Percentiles rank a stretch among this genome's conserved stretches.
Evolutionary conservation across 2,888 invertebrate species (phyloP).

Genomic region (Acronicta psi): DNA sequence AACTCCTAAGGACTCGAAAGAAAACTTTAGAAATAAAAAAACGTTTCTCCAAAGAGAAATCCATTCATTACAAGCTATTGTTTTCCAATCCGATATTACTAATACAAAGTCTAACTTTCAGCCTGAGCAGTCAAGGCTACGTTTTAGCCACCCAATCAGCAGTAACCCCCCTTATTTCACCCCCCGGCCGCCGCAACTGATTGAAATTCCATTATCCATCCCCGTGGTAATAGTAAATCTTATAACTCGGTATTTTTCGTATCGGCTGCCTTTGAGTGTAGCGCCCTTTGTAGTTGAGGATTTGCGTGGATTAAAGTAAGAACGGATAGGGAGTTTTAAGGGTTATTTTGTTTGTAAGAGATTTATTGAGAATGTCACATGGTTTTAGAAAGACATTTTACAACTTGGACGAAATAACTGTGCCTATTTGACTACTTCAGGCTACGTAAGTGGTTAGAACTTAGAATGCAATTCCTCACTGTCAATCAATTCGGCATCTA

Average conservation of each 20-base stretch:
- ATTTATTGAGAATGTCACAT: slow-evolving; percentile 11
- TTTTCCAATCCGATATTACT: slow-evolving; percentile 56
- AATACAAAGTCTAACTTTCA: slow-evolving; percentile 53
- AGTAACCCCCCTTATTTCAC: slow-evolving; percentile 48
- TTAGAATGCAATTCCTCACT: no score
- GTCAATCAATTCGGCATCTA: no score
- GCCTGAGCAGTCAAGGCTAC: slow-evolving; percentile 52
- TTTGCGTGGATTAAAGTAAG: slow-evolving; percentile 72
- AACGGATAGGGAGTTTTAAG: slow-evolving; percentile 58
- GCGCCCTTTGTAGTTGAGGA: slow-evolving; percentile 73
- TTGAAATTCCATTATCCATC: slow-evolving; percentile 87
- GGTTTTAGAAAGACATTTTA: slow-evolving; percentile 20
- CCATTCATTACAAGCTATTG: slow-evolving; percentile 45
- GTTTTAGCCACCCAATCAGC: slow-evolving; percentile 60
- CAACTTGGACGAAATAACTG: no score
- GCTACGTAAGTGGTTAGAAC: no score
- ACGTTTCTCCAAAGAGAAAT: slow-evolving; percentile 9
- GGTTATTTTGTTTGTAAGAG: neutral
- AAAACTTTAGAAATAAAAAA: neutral
- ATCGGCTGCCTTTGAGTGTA: slow-evolving; percentile 69
- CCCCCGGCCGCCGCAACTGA: slow-evolving; percentile 69
- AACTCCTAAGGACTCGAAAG: no score
- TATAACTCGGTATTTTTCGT: slow-evolving; percentile 79
- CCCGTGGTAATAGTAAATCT: slow-evolving; percentile 80
- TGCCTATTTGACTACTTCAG: no score